These are phyloP conservation scores for Leptopilina clavipes DNA, from an alignment of 1,140 invertebrate genomes.

Conservation along the genomic window DNA sequence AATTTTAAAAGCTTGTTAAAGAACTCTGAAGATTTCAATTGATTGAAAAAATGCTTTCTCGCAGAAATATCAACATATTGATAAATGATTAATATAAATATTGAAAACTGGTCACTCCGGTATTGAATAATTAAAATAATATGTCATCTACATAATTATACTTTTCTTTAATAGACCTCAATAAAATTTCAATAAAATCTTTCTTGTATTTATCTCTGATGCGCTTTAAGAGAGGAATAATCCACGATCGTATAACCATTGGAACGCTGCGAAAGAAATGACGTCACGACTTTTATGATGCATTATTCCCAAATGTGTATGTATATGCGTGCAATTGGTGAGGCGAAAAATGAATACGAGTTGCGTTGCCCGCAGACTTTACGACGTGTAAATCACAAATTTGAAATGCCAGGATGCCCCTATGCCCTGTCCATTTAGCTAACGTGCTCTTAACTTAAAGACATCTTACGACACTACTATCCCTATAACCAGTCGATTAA, in stretches of 20 bases:
- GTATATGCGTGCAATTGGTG: constrained; percentile 26
- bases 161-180: background rate
- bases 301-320: background rate
- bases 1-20: constrained; percentile 3
- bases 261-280: constrained; percentile 45
- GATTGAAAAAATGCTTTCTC: background rate
- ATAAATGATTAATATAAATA: background rate
- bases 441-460: background rate
- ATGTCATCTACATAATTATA: no score
- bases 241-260: constrained; percentile 41
- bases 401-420: constrained; percentile 44
- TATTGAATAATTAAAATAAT: background rate
- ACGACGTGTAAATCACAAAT: constrained; percentile 63
- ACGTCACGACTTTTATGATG: constrained; percentile 41
- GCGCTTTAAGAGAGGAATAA: no score
- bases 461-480: constrained; percentile 34
- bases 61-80: background rate
- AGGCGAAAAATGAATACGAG: constrained; percentile 12
- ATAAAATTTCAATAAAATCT: background rate
- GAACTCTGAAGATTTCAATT: background rate
- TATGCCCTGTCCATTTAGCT: constrained; percentile 19
- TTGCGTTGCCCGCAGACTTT: constrained; percentile 49
- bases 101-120: background rate
- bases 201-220: background rate
- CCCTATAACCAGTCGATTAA: background rate